Conservation (phyloP, 2,888 invertebrate species). For the Apocheima hispidaria region DNA sequence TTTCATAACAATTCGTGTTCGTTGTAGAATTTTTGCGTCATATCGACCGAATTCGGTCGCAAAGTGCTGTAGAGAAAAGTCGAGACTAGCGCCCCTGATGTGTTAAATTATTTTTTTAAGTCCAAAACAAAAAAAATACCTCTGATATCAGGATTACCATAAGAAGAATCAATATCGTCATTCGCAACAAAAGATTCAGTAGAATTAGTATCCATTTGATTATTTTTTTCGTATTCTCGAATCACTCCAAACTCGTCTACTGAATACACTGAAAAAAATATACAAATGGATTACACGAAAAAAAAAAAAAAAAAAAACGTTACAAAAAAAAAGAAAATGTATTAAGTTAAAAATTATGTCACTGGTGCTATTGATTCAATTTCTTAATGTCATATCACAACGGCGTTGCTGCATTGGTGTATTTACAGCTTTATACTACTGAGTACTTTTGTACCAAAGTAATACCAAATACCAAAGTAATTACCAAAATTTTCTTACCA, state of each 20-base stretch:
- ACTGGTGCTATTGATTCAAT: background rate
- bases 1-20: no score
- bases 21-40: no score
- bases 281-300: no score
- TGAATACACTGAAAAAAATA: conserved; percentile 20
- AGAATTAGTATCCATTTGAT: conserved; percentile 1
- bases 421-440: background rate
- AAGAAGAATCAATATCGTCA: background rate
- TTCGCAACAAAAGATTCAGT: background rate
- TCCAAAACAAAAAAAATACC: no score
- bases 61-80: no score
- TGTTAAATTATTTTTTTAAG: no score
- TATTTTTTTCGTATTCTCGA: conserved; percentile 1
- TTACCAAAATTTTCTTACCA: conserved; percentile 3
- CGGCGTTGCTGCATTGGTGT: background rate
- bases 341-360: background rate
- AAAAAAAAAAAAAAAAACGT: no score
- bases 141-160: background rate
- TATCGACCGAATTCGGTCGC: no score
- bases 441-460: background rate
- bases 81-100: no score
- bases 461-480: no score
- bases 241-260: conserved; percentile 20
- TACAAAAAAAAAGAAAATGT: no score
- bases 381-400: background rate